phyloP scores from a whole-genome alignment of 1,140 invertebrate species.

The Cotesia chilonis region DNA sequence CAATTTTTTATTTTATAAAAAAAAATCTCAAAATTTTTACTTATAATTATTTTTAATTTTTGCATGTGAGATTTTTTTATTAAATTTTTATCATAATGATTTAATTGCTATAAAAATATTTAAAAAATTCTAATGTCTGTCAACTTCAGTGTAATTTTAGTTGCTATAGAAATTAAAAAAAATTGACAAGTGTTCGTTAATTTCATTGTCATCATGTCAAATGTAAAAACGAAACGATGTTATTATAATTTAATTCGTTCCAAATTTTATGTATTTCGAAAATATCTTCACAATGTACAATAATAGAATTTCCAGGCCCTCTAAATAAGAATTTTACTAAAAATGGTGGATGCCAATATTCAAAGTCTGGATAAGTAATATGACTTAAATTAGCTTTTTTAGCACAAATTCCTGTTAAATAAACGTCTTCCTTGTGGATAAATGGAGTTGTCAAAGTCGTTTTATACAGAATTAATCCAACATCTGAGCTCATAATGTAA shows the following conservation, averaged over 20 bases:
- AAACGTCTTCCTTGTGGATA: conserved; percentile 87
- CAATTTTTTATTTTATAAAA: too few relatives aligned
- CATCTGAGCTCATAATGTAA: conserved; percentile 80
- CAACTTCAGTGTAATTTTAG: too few relatives aligned
- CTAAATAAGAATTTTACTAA: conserved; percentile 60
- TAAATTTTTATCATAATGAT: too few relatives aligned
- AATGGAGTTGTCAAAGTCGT: conserved; percentile 76
- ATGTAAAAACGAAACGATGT: too few relatives aligned
- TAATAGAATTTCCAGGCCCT: conserved; percentile 55
- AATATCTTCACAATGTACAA: conserved; percentile 56
- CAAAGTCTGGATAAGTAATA: conserved; percentile 69
- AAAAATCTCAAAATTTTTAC: too few relatives aligned
- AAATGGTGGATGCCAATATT: conserved; percentile 62
- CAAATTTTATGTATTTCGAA: conserved; percentile 57
- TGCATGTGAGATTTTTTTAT: too few relatives aligned
- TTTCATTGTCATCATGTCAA: too few relatives aligned
- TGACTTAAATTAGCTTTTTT: conserved; percentile 65
- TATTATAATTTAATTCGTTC: conserved; percentile 46
- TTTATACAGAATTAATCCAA: conserved; percentile 74
- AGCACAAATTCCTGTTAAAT: conserved; percentile 78
- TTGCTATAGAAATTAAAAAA: too few relatives aligned
- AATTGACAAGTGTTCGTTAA: too few relatives aligned
- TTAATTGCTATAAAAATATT: too few relatives aligned
- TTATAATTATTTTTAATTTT: too few relatives aligned
- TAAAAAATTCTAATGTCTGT: too few relatives aligned